Evolutionary conservation across 1,140 invertebrate genomes (phyloP).

Genomic region (Piezodorus guildinii): DNA sequence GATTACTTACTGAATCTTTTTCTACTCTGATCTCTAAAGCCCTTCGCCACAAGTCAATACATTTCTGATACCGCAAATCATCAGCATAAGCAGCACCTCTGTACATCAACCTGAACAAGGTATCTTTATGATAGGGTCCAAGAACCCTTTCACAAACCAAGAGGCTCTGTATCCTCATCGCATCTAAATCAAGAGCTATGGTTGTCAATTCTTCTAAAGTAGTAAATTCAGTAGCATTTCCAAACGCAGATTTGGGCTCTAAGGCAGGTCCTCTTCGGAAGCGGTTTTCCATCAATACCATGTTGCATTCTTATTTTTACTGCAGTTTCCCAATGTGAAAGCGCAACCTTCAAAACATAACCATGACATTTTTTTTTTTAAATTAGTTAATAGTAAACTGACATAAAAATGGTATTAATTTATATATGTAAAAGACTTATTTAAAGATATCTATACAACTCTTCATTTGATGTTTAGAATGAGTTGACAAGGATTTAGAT

Average conservation of each 20-base stretch:
- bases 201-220: conserved; percentile 56
- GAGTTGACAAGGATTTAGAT: no score
- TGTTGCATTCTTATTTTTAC: conserved; percentile 26
- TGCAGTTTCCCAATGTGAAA: conserved; percentile 31
- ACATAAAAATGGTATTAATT: neutral
- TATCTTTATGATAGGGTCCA: conserved; percentile 70
- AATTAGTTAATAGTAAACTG: conserved; percentile 21
- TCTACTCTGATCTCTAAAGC: conserved; percentile 64
- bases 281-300: conserved; percentile 30
- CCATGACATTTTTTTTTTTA: no score
- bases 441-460: no score
- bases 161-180: conserved; percentile 68
- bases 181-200: conserved; percentile 61
- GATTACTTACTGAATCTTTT: conserved; percentile 51
- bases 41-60: conserved; percentile 73
- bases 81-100: conserved; percentile 78
- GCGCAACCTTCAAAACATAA: conserved; percentile 16
- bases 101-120: conserved; percentile 62
- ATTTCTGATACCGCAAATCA: conserved; percentile 66
- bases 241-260: conserved; percentile 46
- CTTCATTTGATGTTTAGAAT: no score
- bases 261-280: conserved; percentile 45
- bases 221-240: conserved; percentile 56
- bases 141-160: conserved; percentile 72
- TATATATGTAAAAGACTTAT: neutral